Percentiles rank a stretch among this genome's conserved stretches.
Evolutionary conservation across 37 sponge, comb jelly and placozoan species (phyloP).

Genomic region (Amphimedon queenslandica): DNA sequence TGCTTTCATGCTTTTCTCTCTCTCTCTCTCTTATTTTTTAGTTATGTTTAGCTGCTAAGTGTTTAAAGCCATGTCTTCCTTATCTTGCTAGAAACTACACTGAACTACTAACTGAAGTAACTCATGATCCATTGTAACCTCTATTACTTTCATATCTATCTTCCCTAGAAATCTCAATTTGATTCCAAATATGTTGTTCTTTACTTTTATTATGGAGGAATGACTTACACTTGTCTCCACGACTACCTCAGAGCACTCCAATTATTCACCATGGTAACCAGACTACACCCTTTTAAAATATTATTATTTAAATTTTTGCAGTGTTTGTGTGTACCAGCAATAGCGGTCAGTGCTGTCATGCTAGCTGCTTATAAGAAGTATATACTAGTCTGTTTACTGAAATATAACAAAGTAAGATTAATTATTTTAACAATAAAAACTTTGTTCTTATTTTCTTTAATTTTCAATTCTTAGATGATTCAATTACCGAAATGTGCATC

Average conservation of each 20-base stretch:
- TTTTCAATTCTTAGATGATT: background rate
- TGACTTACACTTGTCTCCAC: constrained; percentile 82
- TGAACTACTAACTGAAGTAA: constrained; percentile 66
- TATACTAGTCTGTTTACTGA: constrained; percentile 77
- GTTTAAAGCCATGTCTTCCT: constrained; percentile 76
- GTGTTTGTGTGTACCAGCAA: constrained; percentile 80
- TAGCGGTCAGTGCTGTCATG: constrained; percentile 89
- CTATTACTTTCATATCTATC: background rate
- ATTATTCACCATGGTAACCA: constrained; percentile 71
- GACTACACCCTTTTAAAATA: background rate
- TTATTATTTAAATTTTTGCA: background rate
- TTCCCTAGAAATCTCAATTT: constrained; percentile 28
- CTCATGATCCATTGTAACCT: background rate
- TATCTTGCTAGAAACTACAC: constrained; percentile 64
- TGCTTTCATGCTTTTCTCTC: background rate
- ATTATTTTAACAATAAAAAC: too few species aligned
- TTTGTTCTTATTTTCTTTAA: too few species aligned
- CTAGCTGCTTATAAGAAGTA: constrained; percentile 96
- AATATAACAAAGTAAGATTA: constrained; percentile 81
- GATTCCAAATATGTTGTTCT: constrained; percentile 69
- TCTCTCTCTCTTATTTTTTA: constrained; percentile 5
- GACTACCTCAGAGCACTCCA: constrained; percentile 76
- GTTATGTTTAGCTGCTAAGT: constrained; percentile 82
- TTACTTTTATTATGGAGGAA: constrained; percentile 95
- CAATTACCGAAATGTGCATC: constrained; percentile 1